Conservation (phyloP, 2,888 invertebrate genomes). For the Cephus sareptanus region DNA sequence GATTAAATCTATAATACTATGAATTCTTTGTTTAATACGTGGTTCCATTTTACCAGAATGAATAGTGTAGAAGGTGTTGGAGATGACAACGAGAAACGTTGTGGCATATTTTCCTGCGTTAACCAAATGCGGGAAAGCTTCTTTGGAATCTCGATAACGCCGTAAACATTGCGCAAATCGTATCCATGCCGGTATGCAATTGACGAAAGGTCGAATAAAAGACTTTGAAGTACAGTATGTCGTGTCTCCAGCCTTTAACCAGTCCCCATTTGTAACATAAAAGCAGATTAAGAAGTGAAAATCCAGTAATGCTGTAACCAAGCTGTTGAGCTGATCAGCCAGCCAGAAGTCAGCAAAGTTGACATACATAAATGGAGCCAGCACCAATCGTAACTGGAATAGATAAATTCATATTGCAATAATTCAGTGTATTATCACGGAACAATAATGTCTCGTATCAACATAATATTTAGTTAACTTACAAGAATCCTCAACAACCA, state of each 20-base stretch:
- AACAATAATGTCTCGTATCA: slow-evolving; percentile 8
- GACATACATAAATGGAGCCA: slow-evolving; percentile 94
- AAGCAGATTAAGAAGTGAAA: slow-evolving; percentile 95
- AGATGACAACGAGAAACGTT: slow-evolving; percentile 93
- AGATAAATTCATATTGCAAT: background rate
- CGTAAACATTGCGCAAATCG: slow-evolving; percentile 97
- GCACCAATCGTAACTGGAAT: slow-evolving; percentile 81
- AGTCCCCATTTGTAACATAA: slow-evolving; percentile 83
- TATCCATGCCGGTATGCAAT: slow-evolving; percentile 96
- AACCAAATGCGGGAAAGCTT: slow-evolving; percentile 94
- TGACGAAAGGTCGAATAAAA: slow-evolving; percentile 85
- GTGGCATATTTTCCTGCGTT: slow-evolving; percentile 99
- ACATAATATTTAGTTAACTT: slow-evolving; percentile 61
- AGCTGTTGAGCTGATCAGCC: slow-evolving; percentile 96
- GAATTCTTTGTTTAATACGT: slow-evolving; percentile 18
- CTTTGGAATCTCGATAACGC: slow-evolving; percentile 92
- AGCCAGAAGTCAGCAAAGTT: slow-evolving; percentile 99
- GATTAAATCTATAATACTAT: background rate
- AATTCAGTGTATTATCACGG: slow-evolving; percentile 12
- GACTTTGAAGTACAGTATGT: slow-evolving; percentile 78
- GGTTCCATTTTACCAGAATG: slow-evolving; percentile 69
- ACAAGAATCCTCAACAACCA: slow-evolving; percentile 93
- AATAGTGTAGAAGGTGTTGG: slow-evolving; percentile 77
- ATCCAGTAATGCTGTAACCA: slow-evolving; percentile 90
- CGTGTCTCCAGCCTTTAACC: slow-evolving; percentile 74